Percentiles rank a stretch among this genome's conserved stretches.
Conservation (phyloP, 2,113 vertebrate species). For the Elaphurus davidianus region DNA sequence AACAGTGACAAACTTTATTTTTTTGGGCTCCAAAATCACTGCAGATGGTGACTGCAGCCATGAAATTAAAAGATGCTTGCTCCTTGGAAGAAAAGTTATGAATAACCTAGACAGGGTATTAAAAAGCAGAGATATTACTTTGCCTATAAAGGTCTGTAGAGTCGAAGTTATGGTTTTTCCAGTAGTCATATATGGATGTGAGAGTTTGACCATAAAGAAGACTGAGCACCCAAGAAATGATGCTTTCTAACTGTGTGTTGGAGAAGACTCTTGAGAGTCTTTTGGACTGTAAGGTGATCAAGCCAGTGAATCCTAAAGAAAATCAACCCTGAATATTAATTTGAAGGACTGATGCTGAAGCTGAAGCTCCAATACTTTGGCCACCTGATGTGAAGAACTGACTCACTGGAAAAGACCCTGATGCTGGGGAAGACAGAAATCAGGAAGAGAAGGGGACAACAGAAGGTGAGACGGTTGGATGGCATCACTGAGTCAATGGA, state of each 20-base stretch:
- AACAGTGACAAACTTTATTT: not conserved
- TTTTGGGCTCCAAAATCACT: not conserved
- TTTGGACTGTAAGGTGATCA: no score
- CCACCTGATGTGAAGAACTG: not conserved
- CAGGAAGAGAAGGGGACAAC: not conserved
- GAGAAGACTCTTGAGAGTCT: no score
- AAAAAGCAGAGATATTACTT: not conserved
- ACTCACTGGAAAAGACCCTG: not conserved
- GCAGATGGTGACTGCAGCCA: not conserved
- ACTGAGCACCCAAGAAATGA: not conserved
- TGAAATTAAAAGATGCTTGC: not conserved
- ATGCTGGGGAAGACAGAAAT: not conserved
- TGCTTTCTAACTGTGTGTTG: not conserved
- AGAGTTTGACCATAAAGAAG: not conserved
- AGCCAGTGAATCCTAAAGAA: no score
- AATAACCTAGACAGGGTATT: not conserved
- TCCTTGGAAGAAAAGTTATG: not conserved
- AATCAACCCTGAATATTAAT: no score
- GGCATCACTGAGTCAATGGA: not conserved
- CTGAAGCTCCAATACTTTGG: not conserved
- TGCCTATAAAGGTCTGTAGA: not conserved
- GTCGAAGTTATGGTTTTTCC: not conserved
- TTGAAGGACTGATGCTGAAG: not conserved
- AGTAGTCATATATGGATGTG: not conserved
- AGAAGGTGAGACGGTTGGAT: not conserved